Conservation (phyloP, 2,113 vertebrate species). For the Natator depressus region DNA sequence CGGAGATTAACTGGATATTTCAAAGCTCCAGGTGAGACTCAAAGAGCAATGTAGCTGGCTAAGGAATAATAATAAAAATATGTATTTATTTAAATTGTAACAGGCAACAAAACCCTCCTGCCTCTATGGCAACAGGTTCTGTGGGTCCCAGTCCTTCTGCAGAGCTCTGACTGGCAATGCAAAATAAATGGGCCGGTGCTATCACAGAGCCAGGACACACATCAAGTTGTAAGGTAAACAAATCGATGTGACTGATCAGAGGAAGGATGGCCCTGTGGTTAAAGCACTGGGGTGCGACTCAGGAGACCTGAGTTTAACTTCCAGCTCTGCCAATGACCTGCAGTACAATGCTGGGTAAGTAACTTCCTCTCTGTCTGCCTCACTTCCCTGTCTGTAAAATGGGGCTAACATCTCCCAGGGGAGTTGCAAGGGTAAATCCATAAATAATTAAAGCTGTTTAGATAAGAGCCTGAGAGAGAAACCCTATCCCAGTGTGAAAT, state of each 20-base stretch:
- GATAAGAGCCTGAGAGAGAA: too few species aligned
- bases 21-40: background rate
- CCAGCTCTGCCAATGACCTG: fast-evolving
- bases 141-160: too few species aligned
- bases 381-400: background rate
- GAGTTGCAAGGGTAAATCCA: background rate
- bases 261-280: background rate
- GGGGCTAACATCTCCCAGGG: background rate
- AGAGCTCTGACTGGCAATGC: background rate
- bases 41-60: fast-evolving
- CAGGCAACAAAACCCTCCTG: background rate
- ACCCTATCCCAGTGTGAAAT: background rate
- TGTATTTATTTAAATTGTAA: background rate
- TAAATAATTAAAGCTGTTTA: fast-evolving
- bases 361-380: too few species aligned
- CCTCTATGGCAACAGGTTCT: too few species aligned
- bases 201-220: background rate
- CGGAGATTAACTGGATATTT: fast-evolving
- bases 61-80: background rate
- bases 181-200: background rate
- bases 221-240: background rate
- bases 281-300: background rate
- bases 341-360: background rate
- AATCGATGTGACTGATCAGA: background rate
- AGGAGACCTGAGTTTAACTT: background rate